A percentile compares a stretch with the other conserved stretches of the same genome.
phyloP scores from a whole-genome alignment of 2,888 invertebrate genomes.

The Laothoe populi region DNA sequence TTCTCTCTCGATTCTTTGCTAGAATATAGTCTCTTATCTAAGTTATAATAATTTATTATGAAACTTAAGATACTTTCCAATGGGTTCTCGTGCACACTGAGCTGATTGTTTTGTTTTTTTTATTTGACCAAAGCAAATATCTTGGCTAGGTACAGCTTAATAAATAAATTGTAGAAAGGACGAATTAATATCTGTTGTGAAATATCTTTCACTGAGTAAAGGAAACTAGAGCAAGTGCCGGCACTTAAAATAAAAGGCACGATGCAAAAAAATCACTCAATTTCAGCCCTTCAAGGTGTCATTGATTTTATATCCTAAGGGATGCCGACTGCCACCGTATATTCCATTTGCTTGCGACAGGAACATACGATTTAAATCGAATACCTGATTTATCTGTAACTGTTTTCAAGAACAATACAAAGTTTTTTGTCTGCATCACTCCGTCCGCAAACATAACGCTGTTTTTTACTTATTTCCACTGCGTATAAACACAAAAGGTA shows the following conservation, averaged over 20 bases:
- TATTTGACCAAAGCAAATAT: no score
- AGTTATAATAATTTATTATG: no score
- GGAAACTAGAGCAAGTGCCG: slow-evolving; percentile 11
- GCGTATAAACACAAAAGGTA: no score
- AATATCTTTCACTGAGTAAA: neutral
- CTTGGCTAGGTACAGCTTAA: no score
- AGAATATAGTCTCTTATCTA: no score
- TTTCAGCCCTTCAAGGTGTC: slow-evolving; percentile 10
- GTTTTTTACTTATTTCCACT: no score
- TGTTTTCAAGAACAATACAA: neutral
- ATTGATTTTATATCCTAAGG: slow-evolving; percentile 5
- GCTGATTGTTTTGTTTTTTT: no score
- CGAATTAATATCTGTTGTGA: neutral
- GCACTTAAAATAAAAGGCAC: slow-evolving; percentile 9
- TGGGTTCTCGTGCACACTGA: no score
- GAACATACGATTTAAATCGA: neutral
- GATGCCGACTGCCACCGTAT: neutral
- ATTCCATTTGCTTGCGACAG: slow-evolving; percentile 13
- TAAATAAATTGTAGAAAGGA: no score
- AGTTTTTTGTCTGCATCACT: neutral
- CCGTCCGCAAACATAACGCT: no score
- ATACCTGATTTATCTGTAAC: neutral
- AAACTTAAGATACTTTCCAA: no score
- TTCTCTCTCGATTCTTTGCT: no score
- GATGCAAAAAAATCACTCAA: slow-evolving; percentile 18